Evolutionary conservation across 2,888 invertebrate genomes (phyloP), one percentile per base, ranked within the genome.

Genomic region (Acronicta alni): DNA sequence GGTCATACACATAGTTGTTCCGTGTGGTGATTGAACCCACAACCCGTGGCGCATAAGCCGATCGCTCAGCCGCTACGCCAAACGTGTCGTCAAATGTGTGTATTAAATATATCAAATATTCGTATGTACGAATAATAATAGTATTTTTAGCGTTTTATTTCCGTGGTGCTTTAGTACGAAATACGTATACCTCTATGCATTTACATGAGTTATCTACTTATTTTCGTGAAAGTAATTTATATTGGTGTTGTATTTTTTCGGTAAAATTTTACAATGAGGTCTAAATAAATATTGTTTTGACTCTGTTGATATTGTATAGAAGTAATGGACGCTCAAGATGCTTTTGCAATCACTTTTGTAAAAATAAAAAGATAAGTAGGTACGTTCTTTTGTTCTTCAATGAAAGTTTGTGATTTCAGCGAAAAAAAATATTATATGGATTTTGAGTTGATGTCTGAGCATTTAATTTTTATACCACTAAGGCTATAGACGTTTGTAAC

Each of bases 181-280:
- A 6, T 14, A 35, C 6, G 0, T 35, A 35, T 35, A 35, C 35
- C 35, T n/a, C n/a, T 8, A 14, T 35, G 6, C 20, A 14, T 61
- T 39, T n/a, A n/a, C 10, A 48, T 38, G 35, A 35, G 8, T 37
- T 30, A 23, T 45, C 38, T 49, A 45, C 55, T 35, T 48, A 51
- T 47, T 65, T 35, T 46, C 26, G 4, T 10, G 2, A 39, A 44
- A 52, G 15, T 38, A 46, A 35, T 51, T 47, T 38, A 38, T 46
- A 46, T 17, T 32, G n/a, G 26, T n/a, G n/a, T 17, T 64, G 45
- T 64, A 52, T 65, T 58, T 60, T 47, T 65, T 65, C 6, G 45
- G 15, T 15, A 15, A n/a, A 23, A 18, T 32, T 38, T 23, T 16
- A 35, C 41, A 9, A 16, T 7, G 15, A 9, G 17, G n/a, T 26